Evolutionary conservation across 2,888 invertebrate species (phyloP), one percentile per base, ranked within the genome.

Genomic region (Poecilobothrus nobilitatus): DNA sequence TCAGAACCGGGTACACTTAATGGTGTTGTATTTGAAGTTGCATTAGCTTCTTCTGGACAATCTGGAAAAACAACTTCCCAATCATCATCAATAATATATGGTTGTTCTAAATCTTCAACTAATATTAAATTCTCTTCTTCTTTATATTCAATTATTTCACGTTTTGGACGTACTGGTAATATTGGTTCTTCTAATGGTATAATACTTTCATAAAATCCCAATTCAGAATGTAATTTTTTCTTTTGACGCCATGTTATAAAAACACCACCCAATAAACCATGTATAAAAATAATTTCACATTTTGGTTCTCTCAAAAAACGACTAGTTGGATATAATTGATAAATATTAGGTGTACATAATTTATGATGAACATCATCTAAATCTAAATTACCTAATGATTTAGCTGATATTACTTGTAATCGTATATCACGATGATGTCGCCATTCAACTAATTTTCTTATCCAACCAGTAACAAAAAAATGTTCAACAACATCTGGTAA

Each of bases 231-330:
- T 53, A 77, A 78, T 21, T 82, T 83, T 77, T 90, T 90, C 72
- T 91, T 85, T 80, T 96, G 95, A 65, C 97, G 85, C 97, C 97
- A 97, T 0, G 97, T 96, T 68, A 92, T 89, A 81, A 95, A 95
- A 1, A 94, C 91, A 63, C 95, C 94, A n/a, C 94, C 83, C 74
- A 94, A 83, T 22, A 97, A 83, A 0, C 97, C 97, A 81, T 97
- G 97, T 9, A 97, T 87, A 77, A 97, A 90, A 20, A 97, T 85
- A 8, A 94, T 88, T 79, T 97, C 97, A 68, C 91, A 86, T 21
- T 85, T 84, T 22, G 86, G 85, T 69, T 84, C 82, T 71, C 82
- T 79, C 63, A 81, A 83, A 41, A 85, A 86, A 75, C 91, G 85
- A 68, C 86, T 84, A 53, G 88, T 80, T 1, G 96, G 96, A 83